A percentile compares a stretch with the other conserved stretches of the same genome.
These are phyloP conservation scores for Leptinotarsa texana DNA, from an alignment of 1,140 invertebrate species.

Conservation along the genomic window DNA sequence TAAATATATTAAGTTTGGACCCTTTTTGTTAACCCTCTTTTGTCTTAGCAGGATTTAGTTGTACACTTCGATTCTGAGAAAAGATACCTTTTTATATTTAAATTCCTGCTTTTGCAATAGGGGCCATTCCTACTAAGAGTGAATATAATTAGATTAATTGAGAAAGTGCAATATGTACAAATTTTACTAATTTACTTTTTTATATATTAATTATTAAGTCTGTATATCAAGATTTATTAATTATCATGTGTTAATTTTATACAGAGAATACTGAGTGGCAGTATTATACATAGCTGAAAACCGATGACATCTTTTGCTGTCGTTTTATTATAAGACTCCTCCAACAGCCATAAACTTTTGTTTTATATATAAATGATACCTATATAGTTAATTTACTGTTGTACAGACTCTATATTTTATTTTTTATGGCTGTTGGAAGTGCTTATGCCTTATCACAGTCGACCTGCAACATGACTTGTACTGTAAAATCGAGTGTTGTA, in stretches of 20 bases:
- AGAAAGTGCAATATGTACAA: constrained; percentile 60
- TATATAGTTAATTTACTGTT: constrained; percentile 43
- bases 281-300: constrained; percentile 45
- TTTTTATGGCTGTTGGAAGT: constrained; percentile 43
- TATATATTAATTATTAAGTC: constrained; percentile 56
- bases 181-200: constrained; percentile 59
- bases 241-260: constrained; percentile 51
- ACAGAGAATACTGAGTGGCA: constrained; percentile 53
- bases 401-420: constrained; percentile 46
- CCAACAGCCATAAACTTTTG: constrained; percentile 16
- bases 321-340: neutral
- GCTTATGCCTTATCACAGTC: constrained; percentile 42
- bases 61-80: neutral
- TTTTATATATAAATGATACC: constrained; percentile 21
- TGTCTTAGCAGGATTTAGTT: constrained; percentile 36
- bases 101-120: constrained; percentile 42
- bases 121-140: constrained; percentile 48
- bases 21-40: constrained; percentile 36
- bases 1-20: constrained; percentile 33
- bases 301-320: constrained; percentile 4
- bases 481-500: constrained; percentile 53
- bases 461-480: constrained; percentile 50
- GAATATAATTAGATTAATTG: constrained; percentile 53
- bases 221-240: constrained; percentile 55
- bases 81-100: neutral